A percentile compares a stretch with the other conserved stretches of the same genome.
Conservation (phyloP, 2,113 vertebrate species). For the Ailurus styani region DNA sequence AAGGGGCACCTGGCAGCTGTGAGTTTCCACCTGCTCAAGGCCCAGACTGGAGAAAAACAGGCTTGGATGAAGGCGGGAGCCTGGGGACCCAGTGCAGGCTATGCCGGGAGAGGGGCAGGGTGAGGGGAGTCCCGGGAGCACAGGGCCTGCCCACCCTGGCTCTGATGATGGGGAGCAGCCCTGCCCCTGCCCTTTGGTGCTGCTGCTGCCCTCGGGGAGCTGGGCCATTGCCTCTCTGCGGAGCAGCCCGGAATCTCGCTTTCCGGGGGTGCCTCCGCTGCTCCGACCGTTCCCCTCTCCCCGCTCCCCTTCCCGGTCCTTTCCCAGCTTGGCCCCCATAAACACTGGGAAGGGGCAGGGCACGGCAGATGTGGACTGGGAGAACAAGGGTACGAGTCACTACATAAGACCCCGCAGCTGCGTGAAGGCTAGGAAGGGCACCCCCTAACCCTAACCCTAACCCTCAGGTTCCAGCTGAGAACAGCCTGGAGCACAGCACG, state of each 20-base stretch:
- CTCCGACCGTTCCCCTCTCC: rapidly evolving
- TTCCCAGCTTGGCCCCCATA: not conserved
- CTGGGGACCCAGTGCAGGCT: not conserved
- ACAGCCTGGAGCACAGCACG: not conserved
- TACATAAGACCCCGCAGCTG: rapidly evolving
- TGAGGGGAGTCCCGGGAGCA: not conserved
- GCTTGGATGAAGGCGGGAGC: not conserved
- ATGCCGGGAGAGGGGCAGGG: not conserved
- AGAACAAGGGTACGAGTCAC: rapidly evolving
- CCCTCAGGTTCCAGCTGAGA: too few relatives aligned
- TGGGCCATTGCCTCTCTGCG: not conserved
- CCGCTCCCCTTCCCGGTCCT: too few relatives aligned
- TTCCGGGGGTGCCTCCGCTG: not conserved
- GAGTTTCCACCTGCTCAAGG: not conserved
- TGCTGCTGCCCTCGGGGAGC: not conserved
- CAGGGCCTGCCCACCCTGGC: not conserved
- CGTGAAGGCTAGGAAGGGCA: rapidly evolving
- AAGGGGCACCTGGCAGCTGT: not conserved
- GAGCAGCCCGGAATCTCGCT: rapidly evolving
- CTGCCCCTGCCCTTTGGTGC: too few relatives aligned
- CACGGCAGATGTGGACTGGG: not conserved
- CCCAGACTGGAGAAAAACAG: not conserved
- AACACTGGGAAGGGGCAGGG: too few relatives aligned
- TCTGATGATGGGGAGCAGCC: not conserved
- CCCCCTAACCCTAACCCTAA: too few relatives aligned